phyloP scores from a whole-genome alignment of 2,888 invertebrate genomes.

The Caenorhabditis doughertyi region DNA sequence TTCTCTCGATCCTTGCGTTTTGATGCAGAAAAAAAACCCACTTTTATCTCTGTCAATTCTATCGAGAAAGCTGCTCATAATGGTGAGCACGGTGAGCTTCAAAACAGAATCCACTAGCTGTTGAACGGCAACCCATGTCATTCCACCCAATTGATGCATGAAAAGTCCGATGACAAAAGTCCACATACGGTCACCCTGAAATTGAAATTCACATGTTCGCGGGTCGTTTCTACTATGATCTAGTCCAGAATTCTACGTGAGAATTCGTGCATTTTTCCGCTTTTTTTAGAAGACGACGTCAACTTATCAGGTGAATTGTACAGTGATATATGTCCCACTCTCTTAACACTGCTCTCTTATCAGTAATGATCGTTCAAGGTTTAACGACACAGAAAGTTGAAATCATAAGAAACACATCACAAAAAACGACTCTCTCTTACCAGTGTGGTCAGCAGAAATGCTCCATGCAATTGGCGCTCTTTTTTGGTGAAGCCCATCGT shows the following conservation, averaged over 20 bases:
- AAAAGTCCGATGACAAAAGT: constrained; percentile 72
- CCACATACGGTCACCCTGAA: constrained; percentile 76
- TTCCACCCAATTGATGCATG: constrained; percentile 70
- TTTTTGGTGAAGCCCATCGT: constrained; percentile 19
- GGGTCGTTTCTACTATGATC: neutral
- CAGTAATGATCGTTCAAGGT: constrained; percentile 62
- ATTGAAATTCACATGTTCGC: neutral
- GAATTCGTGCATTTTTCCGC: constrained; percentile 6
- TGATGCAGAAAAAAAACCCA: neutral
- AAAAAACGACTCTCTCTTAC: constrained; percentile 42
- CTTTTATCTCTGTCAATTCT: constrained; percentile 54
- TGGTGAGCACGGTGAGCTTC: constrained; percentile 56
- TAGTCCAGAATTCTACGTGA: constrained; percentile 26
- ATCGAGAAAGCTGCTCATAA: constrained; percentile 60
- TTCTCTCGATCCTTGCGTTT: neutral
- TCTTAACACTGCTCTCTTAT: constrained; percentile 23
- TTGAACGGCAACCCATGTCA: constrained; percentile 73
- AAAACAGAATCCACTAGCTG: constrained; percentile 68
- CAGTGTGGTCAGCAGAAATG: constrained; percentile 62
- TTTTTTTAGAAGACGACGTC: constrained; percentile 40
- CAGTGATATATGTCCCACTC: constrained; percentile 25
- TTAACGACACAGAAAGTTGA: neutral
- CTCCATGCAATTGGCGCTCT: constrained; percentile 17
- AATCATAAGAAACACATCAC: neutral
- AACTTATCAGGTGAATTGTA: constrained; percentile 18